Evolutionary conservation across 2,797 vertebrate genomes (phyloP), one percentile per base, ranked within the genome.

Genomic region (Babyrousa celebensis): DNA sequence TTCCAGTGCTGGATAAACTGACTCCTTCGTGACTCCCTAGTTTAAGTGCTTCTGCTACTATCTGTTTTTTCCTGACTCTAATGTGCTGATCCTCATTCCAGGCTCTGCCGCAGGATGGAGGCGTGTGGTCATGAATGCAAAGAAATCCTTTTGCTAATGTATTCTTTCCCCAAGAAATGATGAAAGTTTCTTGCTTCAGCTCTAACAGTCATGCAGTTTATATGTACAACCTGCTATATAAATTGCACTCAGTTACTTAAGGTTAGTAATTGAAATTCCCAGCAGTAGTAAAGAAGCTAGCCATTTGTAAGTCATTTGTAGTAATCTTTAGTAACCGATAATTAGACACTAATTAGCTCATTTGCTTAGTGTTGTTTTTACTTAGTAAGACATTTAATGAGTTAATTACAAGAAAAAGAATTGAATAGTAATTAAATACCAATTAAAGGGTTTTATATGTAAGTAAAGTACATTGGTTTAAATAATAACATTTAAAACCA

Each of bases 381-480:
- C 89, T 91, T 97, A 89, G 95, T 78, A 84, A 97, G 91, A 96
- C 58, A 85, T 89, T 92, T 94, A 96, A 89, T 97, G 97, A 97
- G 93, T 97, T 97, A 97, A 98, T 98, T 96, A 96, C 83, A 97
- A 97, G 93, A 75, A 93, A 96, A 97, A 96, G 89, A 97, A 94
- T 95, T 78, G 96, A 97, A 72, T 94, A 71, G 89, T 96, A 95
- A 97, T 98, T 97, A 97, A 97, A 93, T 91, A 68, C 14, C 94
- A 96, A 94, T 98, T 97, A 96, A 96, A 79, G 87, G 58, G 48
- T 32, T 96, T 96, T 97, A 88, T 96, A 87, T 93, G 68, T 96
- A 97, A 96, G 96, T 56, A 91, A 94, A 97, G 75, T 91, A 74
- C 63, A 87, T 77, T 91, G 88, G 71, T 95, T 95, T 97, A 97